A percentile compares a stretch with the other conserved stretches of the same genome.
Evolutionary conservation across 2,888 invertebrate species (phyloP).

Genomic region (Pammene fasciana): DNA sequence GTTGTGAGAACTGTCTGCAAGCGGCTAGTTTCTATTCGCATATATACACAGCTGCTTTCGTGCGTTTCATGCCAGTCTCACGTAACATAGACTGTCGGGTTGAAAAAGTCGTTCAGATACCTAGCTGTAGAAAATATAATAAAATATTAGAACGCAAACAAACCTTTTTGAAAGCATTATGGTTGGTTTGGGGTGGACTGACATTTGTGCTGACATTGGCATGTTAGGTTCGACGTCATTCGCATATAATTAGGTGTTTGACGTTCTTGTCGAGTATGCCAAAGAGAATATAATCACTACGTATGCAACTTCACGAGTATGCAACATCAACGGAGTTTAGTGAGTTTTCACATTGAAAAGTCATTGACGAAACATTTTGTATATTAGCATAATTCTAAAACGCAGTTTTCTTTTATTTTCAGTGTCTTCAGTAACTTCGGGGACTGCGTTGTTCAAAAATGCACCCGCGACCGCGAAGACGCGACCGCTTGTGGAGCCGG

Average conservation of each 20-base stretch:
- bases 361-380: neutral
- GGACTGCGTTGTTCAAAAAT: constrained; percentile 58
- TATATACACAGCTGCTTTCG: constrained; percentile 1
- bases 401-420: constrained; percentile 56
- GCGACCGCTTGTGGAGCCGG: constrained; percentile 54
- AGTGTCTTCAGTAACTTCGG: constrained; percentile 64
- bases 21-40: constrained; percentile 44
- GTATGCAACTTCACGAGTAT: no score
- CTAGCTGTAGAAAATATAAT: no score
- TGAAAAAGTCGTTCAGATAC: neutral
- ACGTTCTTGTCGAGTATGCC: no score
- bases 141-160: neutral
- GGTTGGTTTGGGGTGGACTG: neutral
- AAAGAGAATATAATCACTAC: no score
- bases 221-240: neutral
- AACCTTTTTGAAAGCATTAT: neutral
- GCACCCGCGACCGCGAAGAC: constrained; percentile 51
- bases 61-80: neutral
- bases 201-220: neutral
- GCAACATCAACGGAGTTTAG: no score
- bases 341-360: no score
- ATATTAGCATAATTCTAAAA: constrained; percentile 6
- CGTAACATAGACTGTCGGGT: neutral
- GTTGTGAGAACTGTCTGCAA: constrained; percentile 72
- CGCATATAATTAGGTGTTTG: no score